These are phyloP conservation scores for Spinibarbus caldwelli DNA, from an alignment of 2,797 vertebrate species.

Conservation along the genomic window DNA sequence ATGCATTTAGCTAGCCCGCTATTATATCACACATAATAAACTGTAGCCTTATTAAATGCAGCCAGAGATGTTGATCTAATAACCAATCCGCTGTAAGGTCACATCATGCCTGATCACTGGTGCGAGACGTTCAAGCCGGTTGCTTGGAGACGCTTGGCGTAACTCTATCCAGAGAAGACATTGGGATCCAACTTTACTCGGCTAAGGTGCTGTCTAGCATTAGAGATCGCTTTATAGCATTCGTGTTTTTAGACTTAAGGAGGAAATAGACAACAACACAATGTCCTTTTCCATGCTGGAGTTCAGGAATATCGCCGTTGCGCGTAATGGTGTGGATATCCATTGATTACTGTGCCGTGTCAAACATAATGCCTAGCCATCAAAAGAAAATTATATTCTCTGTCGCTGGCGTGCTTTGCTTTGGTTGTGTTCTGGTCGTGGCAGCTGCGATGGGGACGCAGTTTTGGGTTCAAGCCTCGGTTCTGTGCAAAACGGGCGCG, in stretches of 20 bases:
- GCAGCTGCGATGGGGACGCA: conserved; percentile 83
- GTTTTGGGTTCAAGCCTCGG: conserved; percentile 82
- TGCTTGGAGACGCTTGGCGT: conserved; percentile 60
- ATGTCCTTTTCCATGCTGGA: background rate
- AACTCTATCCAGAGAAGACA: conserved; percentile 60
- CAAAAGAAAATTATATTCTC: conserved; percentile 88
- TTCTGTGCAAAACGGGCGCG: conserved; percentile 89
- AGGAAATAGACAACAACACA: background rate
- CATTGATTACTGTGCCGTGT: background rate
- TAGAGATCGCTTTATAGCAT: background rate
- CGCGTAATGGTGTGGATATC: background rate
- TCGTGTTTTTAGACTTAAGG: background rate
- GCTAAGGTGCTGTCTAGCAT: background rate
- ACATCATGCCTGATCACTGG: conserved; percentile 37
- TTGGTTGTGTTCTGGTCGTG: conserved; percentile 82
- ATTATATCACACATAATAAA: background rate
- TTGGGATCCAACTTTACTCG: conserved; percentile 8
- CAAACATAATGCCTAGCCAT: conserved; percentile 76
- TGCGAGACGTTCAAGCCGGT: conserved; percentile 56
- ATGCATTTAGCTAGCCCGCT: background rate
- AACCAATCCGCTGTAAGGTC: conserved; percentile 59
- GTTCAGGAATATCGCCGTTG: background rate
- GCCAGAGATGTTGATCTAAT: background rate
- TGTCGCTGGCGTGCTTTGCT: conserved; percentile 76
- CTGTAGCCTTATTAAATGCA: conserved; percentile 8